These are phyloP conservation scores for Panurus biarmicus DNA, from an alignment of 2,113 vertebrate species.

Conservation along the genomic window DNA sequence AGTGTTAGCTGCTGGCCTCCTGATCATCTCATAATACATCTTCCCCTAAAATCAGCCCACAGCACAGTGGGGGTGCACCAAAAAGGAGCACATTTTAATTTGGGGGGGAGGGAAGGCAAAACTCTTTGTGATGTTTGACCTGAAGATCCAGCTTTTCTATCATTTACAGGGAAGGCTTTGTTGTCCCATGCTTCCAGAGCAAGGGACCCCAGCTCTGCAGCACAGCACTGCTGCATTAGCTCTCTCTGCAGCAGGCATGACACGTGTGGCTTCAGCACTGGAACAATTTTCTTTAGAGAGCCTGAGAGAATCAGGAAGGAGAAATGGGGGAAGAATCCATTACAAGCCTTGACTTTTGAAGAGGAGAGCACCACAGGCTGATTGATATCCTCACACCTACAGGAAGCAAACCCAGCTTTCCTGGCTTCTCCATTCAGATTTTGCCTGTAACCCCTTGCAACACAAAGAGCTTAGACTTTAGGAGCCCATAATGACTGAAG, in stretches of 20 bases:
- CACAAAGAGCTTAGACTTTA: neutral
- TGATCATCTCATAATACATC: neutral
- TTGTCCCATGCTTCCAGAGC: neutral
- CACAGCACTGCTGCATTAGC: neutral
- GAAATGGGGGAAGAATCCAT: neutral
- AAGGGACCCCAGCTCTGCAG: neutral
- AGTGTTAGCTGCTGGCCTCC: neutral
- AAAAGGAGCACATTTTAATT: neutral
- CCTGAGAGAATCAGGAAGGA: neutral
- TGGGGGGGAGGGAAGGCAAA: neutral
- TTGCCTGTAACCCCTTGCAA: neutral
- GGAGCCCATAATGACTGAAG: neutral
- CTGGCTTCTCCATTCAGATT: neutral
- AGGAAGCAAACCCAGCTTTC: neutral
- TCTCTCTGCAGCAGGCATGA: neutral
- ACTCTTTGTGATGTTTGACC: neutral
- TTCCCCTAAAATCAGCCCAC: neutral
- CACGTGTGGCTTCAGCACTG: neutral
- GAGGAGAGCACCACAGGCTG: neutral
- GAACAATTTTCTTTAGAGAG: neutral
- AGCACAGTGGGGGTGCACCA: no score
- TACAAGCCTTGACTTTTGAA: neutral
- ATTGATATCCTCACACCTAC: neutral
- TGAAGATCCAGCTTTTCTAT: rapidly evolving
- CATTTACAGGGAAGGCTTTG: neutral